Conservation (phyloP, 2,113 vertebrate species). For the Sturnira hondurensis region DNA sequence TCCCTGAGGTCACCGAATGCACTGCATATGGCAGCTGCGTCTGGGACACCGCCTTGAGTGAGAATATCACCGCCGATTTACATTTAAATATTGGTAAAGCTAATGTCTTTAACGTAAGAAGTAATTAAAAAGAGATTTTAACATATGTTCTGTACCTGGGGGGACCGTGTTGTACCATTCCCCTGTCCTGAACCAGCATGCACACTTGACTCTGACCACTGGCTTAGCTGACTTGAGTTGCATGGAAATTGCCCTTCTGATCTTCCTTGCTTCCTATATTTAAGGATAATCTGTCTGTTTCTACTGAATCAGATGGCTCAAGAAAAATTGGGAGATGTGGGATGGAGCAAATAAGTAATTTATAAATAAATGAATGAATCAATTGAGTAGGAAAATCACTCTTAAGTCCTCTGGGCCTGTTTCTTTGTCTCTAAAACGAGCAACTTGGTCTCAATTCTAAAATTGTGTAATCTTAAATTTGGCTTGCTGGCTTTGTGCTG, state of each 20-base stretch:
- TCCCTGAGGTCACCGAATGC: not conserved
- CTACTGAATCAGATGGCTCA: not conserved
- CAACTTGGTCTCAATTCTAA: not conserved
- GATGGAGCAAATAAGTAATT: not conserved
- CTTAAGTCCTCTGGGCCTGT: not conserved
- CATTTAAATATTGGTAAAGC: not conserved
- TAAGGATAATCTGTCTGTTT: conserved; percentile 27
- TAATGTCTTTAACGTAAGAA: not conserved
- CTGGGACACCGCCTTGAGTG: not conserved
- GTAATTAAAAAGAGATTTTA: not conserved
- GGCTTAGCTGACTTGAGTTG: not conserved
- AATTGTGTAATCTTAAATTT: not conserved
- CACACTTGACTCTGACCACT: not conserved
- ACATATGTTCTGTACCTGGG: not conserved
- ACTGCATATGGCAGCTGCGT: not conserved
- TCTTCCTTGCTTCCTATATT: conserved; percentile 22
- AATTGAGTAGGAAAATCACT: not conserved
- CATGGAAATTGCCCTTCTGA: not conserved
- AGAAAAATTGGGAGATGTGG: not conserved
- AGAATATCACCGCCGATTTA: not conserved
- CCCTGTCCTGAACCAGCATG: not conserved
- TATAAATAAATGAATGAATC: not conserved
- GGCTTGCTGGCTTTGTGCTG: not conserved
- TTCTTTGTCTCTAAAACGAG: not conserved
- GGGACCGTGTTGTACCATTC: not conserved